Evolutionary conservation across 2,113 vertebrate genomes (phyloP), one percentile per base, ranked within the genome.

Genomic region (Ammodramus savannarum): DNA sequence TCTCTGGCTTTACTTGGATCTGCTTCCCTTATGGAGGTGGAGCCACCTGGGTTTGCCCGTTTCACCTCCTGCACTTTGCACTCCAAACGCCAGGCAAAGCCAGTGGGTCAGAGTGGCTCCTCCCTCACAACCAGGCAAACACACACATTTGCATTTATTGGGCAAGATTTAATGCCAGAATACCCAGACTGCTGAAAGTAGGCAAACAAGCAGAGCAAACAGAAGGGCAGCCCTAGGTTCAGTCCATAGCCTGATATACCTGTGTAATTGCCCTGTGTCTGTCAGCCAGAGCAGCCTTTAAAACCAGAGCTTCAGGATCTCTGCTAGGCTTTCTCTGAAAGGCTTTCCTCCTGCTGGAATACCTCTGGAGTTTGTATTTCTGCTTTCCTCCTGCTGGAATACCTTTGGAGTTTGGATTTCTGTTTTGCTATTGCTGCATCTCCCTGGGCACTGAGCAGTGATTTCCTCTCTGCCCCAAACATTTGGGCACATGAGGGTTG

Each of bases 121-220:
- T 27, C n/a, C 62, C 58, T 59, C 69, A 5, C 39, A 65, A 0
- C 52, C 27, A 4, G 29, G 52, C 23, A 59, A 26, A 19, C 44
- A 26, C 44, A 59, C 65, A 38, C 13, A 31, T 83, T 83, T 76
- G 38, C 67, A 43, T 91, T 51, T 69, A 90, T 66, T 90, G 87
- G 73, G 92, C 67, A 91, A 88, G 63, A 18, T 34, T 46, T 32
- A 15, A 17, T 66, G 71, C 46, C 55, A 46, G 62, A 51, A 8
- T 80, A 71, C 21, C 11, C 65, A 73, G 58, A 6, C 32, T 65
- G 7, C 63, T 90, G 13, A 66, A 71, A 83, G 34, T 2, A 71
- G 26, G 51, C 38, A 80, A 96, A 93, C 51, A 89, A 62, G 71
- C 49, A 79, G 58, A 79, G 79, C 88, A 94, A 88, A 89, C n/a